Evolutionary conservation across 2,888 invertebrate species (phyloP), one percentile per base, ranked within the genome.

Genomic region (Cryptus viduatorius): DNA sequence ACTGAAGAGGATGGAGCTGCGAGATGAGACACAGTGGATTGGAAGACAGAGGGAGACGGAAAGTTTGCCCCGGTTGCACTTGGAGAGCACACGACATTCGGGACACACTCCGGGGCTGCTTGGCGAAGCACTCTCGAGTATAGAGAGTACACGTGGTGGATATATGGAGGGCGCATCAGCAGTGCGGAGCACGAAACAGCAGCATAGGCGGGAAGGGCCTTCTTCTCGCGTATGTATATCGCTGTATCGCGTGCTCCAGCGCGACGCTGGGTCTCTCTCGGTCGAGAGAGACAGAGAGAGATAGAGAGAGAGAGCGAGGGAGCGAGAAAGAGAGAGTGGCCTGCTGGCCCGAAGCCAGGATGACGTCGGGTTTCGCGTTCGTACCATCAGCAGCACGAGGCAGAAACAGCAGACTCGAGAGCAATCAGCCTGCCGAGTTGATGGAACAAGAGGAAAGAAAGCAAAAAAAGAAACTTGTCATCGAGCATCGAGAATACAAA

Each of bases 281-380:
- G 37, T 37, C 4, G 37, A 37, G 37, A 37, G 37, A 37, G 37
- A 37, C 0, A 5, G 37, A 37, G 37, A 37, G 37, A 37, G 37
- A 37, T 5, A 37, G 37, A 37, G 37, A 37, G 3, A 24, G 37
- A 37, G 71, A 83, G 79, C 1, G 37, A 37, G 37, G 7, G 37
- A 37, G 37, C 4, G 37, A 37, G 37, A 37, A 24, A 24, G 37
- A 37, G 71, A 83, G 79, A 79, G 83, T 79, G 64, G 72, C 77
- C 84, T 84, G 81, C 84, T 84, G 81, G 84, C 84, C 64, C 68
- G 56, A 31, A 84, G 84, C 84, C 84, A 84, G 78, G 50, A 84
- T 79, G 81, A 84, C 84, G 81, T 84, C 64, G 78, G 64, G 78
- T 37, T 78, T 79, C 31, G 44, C 29, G 50, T 53, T 61, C 19